These are phyloP conservation scores for Drosophila setosimentum DNA, from an alignment of 2,888 invertebrate genomes.

Conservation along the genomic window DNA sequence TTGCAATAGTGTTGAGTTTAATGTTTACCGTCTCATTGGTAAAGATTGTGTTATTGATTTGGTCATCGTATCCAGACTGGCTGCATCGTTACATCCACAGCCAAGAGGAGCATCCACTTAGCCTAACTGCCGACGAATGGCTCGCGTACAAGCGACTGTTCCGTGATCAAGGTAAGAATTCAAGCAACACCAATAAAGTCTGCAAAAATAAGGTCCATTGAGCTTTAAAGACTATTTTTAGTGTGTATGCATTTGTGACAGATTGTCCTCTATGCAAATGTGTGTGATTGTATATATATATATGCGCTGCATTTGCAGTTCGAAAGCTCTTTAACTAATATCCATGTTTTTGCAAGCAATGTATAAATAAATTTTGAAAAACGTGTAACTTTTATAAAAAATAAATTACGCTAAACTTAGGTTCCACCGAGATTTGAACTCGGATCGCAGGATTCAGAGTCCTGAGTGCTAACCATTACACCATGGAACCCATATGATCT, in stretches of 20 bases:
- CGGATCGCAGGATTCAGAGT: conserved; percentile 86
- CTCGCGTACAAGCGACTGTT: conserved; percentile 90
- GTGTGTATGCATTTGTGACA: background rate
- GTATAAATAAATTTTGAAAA: background rate
- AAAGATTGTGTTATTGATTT: conserved; percentile 85
- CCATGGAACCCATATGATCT: conserved; percentile 85
- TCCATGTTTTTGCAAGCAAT: background rate
- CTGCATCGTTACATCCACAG: conserved; percentile 32
- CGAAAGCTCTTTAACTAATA: background rate
- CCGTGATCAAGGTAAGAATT: conserved; percentile 89
- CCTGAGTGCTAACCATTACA: conserved; percentile 87
- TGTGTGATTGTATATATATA: background rate
- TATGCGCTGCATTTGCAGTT: background rate
- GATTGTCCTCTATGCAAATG: background rate
- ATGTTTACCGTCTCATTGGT: conserved; percentile 86
- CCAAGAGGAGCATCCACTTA: conserved; percentile 84
- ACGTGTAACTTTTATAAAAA: background rate
- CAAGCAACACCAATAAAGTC: background rate
- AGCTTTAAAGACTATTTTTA: background rate
- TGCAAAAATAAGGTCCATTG: background rate
- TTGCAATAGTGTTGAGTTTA: conserved; percentile 86
- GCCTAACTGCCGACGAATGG: conserved; percentile 89
- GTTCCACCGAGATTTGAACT: conserved; percentile 86
- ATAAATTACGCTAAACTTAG: conserved; percentile 54
- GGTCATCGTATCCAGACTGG: conserved; percentile 82